phyloP scores from a whole-genome alignment of 2,797 vertebrate genomes.

The Mus minutoides region DNA sequence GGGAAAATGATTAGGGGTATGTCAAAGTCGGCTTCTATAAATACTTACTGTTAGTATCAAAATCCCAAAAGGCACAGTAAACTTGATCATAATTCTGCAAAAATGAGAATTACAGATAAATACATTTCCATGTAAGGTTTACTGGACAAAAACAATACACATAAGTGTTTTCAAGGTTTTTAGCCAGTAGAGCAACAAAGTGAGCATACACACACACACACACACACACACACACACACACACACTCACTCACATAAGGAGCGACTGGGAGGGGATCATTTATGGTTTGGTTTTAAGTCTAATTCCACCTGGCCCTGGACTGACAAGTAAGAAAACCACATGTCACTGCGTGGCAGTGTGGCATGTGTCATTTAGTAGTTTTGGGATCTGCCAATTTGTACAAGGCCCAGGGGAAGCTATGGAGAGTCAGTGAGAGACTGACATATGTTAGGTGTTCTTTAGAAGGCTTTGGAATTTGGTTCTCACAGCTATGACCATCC shows the following conservation, averaged over 20 bases:
- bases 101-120: constrained; percentile 63
- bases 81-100: constrained; percentile 86
- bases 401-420: not conserved
- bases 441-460: not conserved
- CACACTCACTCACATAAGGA: too few species aligned
- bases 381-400: not conserved
- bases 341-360: not conserved
- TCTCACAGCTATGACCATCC: not conserved
- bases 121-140: not conserved
- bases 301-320: not conserved
- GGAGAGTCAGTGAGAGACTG: not conserved
- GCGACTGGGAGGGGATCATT: not conserved
- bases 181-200: not conserved
- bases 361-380: not conserved
- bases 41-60: constrained; percentile 90
- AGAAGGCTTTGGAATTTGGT: not conserved
- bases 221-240: accelerated
- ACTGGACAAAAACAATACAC: not conserved
- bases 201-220: too few species aligned
- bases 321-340: constrained; percentile 47
- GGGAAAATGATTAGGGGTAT: constrained; percentile 15
- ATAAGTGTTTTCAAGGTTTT: constrained; percentile 17
- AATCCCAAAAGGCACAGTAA: constrained; percentile 93
- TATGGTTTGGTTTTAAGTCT: constrained; percentile 45
- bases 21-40: constrained; percentile 37